Percentiles rank a stretch among this genome's conserved stretches.
These are phyloP conservation scores for Perdix hodgsoniae DNA, from an alignment of 2,797 vertebrate species.

Conservation along the genomic window DNA sequence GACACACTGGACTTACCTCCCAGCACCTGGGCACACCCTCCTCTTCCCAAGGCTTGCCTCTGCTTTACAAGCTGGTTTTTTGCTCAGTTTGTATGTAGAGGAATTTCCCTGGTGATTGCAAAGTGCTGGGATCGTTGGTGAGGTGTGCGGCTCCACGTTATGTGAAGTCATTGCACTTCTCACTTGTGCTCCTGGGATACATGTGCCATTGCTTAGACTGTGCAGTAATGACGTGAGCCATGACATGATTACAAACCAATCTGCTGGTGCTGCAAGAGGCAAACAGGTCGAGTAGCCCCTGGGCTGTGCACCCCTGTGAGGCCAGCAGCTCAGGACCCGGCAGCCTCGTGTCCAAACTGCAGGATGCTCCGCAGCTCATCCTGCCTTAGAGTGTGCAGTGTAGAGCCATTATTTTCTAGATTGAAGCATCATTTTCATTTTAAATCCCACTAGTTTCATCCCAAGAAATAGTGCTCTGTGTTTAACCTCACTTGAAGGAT, in stretches of 20 bases:
- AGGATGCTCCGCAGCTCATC: neutral
- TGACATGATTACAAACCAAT: neutral
- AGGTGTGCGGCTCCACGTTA: neutral
- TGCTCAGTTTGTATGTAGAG: neutral
- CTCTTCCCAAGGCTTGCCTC: neutral
- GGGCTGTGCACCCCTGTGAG: fast-evolving
- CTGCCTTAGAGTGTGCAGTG: neutral
- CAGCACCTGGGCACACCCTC: neutral
- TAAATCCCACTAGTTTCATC: constrained; percentile 8
- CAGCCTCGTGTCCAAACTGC: neutral
- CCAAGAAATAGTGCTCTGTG: neutral
- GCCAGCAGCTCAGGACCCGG: neutral
- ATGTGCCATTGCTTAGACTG: neutral
- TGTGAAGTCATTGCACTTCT: neutral
- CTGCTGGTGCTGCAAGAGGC: neutral
- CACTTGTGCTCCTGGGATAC: neutral
- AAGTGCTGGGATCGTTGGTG: neutral
- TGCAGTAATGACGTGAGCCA: neutral
- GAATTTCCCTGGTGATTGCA: neutral
- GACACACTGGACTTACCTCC: neutral
- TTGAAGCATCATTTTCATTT: neutral
- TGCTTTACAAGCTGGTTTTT: neutral
- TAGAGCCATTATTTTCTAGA: neutral
- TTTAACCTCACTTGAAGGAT: constrained; percentile 42
- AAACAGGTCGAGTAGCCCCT: neutral